These are phyloP conservation scores for Buphagus erythrorhynchus DNA, from an alignment of 2,797 vertebrate species.

Conservation along the genomic window DNA sequence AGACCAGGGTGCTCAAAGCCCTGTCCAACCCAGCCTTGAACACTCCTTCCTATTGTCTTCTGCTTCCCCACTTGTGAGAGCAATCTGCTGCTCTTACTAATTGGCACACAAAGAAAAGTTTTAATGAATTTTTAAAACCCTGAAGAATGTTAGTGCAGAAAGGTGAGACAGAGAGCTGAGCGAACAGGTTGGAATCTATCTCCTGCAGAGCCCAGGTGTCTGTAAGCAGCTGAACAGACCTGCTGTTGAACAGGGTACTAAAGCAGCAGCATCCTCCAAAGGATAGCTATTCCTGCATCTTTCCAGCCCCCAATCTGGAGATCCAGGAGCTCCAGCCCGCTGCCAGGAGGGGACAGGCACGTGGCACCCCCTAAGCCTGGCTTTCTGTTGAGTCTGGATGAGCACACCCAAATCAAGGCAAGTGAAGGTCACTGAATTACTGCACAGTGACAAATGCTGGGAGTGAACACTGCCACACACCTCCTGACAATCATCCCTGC, in stretches of 20 bases:
- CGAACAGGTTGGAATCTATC: background rate
- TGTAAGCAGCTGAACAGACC: background rate
- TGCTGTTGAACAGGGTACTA: background rate
- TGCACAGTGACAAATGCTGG: background rate
- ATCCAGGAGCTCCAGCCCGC: background rate
- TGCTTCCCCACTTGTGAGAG: background rate
- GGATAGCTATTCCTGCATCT: background rate
- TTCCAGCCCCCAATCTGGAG: background rate
- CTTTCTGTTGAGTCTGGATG: background rate
- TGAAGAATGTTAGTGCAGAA: background rate
- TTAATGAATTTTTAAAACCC: background rate
- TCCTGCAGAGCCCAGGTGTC: background rate
- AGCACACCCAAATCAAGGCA: background rate
- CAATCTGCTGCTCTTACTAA: background rate
- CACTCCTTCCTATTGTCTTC: background rate
- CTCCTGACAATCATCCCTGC: background rate
- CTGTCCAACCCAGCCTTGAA: background rate
- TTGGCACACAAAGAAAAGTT: background rate
- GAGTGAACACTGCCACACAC: background rate
- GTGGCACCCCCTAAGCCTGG: background rate
- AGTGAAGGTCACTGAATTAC: background rate
- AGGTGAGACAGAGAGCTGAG: background rate
- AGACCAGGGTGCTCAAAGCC: background rate
- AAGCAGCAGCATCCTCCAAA: background rate
- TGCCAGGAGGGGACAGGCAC: background rate